These are phyloP conservation scores for Oreamnos americanus DNA, from an alignment of 2,113 vertebrate genomes.

Conservation along the genomic window DNA sequence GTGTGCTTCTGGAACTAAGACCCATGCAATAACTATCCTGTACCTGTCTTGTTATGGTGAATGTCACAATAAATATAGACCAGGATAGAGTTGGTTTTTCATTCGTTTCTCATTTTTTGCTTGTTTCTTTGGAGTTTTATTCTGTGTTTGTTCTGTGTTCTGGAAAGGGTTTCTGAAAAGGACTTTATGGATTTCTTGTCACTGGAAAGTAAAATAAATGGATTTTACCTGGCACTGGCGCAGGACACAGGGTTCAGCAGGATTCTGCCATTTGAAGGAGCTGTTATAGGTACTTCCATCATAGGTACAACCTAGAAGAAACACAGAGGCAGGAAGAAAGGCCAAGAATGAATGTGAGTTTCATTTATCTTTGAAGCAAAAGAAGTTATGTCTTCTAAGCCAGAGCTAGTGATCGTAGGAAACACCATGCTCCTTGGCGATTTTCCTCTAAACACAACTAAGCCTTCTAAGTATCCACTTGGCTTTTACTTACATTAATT, in stretches of 20 bases:
- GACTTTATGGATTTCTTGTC: neutral
- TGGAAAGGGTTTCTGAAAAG: neutral
- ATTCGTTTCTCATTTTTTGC: neutral
- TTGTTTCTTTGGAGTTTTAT: neutral
- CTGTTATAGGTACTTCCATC: slow-evolving; percentile 91
- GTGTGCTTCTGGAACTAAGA: slow-evolving; percentile 23
- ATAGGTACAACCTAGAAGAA: slow-evolving; percentile 88
- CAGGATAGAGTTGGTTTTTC: neutral
- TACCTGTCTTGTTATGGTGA: neutral
- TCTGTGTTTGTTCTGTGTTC: neutral
- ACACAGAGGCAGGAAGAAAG: slow-evolving; percentile 20
- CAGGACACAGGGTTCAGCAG: slow-evolving; percentile 87
- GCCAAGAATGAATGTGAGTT: neutral
- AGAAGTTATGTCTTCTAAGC: neutral
- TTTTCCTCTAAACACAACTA: slow-evolving; percentile 2
- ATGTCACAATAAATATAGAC: neutral
- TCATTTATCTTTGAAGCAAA: neutral
- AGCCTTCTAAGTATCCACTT: neutral
- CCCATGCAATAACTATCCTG: neutral
- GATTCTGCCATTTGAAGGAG: slow-evolving; percentile 90
- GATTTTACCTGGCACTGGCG: slow-evolving; percentile 91
- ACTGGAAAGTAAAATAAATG: neutral
- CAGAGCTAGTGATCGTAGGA: neutral
- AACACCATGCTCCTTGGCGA: neutral
- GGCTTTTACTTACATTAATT: neutral